Base-by-base conservation (phyloP, 2,888 invertebrate genomes). In the Macaria notata region DNA sequence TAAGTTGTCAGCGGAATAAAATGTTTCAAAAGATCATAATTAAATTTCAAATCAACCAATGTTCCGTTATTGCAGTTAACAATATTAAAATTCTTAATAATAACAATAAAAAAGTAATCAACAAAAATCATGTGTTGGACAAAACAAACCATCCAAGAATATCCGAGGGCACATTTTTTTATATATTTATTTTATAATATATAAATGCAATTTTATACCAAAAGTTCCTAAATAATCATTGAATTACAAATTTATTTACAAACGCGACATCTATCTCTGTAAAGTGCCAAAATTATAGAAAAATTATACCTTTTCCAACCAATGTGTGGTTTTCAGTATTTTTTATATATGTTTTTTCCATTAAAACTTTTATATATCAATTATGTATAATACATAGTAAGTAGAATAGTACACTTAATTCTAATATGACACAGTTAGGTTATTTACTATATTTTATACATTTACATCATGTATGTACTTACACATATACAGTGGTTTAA, bases 381-480 rank as follows among this genome's bases (percentile, higher is more conserved):
- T 83, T 78, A 71, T 69, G 75, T 76, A 85, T 19, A 19, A 19
- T 83, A 81, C 82, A 85, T 86, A 88, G 87, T 89, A 90, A 88
- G 88, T 89, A 90, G 89, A 84, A 84, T 88, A 88, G 82, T 88
- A 88, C 83, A 86, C 89, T 91, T 91, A 91, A 61, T 54, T 63
- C 90, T 91, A 91, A 84, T 91, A 91, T 91, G 91, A 91, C 91
- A 91, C 91, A 91, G 86, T 90, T 89, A 88, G 81, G 82, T 86
- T 88, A 86, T 74, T 59, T 77, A 70, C 86, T 88, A 88, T 78
- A 80, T 84, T n/a, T 86, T 86, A 81, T 86, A 86, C 83, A 86
- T 79, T 86, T 88, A 88, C 84, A 86, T 81, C 80, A 81, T 84
- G 78, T 83, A 86, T 85, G 84, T 88, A 88, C 84, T 86, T 88